These are phyloP conservation scores for Nymphicus hollandicus DNA, from an alignment of 2,113 vertebrate species.

Conservation along the genomic window DNA sequence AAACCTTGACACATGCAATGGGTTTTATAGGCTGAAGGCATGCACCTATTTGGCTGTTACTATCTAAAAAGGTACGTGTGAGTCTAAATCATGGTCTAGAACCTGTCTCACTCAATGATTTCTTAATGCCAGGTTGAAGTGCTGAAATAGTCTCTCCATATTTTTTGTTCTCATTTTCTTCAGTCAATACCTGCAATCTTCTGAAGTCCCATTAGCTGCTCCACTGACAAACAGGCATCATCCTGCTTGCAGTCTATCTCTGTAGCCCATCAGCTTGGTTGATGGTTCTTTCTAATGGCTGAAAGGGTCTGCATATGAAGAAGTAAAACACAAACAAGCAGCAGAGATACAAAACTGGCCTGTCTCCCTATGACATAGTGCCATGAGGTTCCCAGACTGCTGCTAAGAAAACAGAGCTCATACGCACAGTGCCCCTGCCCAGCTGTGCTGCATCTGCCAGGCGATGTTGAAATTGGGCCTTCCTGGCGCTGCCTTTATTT, in stretches of 20 bases:
- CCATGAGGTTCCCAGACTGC: conserved; percentile 46
- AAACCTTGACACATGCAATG: not conserved
- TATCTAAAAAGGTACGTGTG: not conserved
- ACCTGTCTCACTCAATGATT: not conserved
- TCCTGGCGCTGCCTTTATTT: conserved; percentile 65
- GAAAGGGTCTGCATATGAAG: not conserved
- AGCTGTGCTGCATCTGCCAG: conserved; percentile 40
- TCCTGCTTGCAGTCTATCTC: not conserved
- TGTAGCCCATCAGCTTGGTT: not conserved
- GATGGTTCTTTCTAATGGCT: not conserved
- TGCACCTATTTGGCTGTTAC: not conserved
- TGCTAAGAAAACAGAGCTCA: conserved; percentile 56
- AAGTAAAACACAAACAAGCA: not conserved
- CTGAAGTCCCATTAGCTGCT: not conserved
- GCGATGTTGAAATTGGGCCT: conserved; percentile 59
- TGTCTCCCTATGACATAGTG: conserved; percentile 24
- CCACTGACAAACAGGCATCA: not conserved
- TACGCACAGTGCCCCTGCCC: conserved; percentile 33
- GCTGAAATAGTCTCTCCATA: not conserved
- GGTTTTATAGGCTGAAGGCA: not conserved
- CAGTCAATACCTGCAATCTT: not conserved
- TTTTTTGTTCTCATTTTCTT: not conserved
- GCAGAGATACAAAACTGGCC: not conserved
- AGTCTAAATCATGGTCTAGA: not conserved
- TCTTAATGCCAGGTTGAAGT: not conserved